A percentile compares a stretch with the other conserved stretches of the same genome.
phyloP scores from a whole-genome alignment of 1,140 invertebrate species.

The Zaprionus lachaisei region DNA sequence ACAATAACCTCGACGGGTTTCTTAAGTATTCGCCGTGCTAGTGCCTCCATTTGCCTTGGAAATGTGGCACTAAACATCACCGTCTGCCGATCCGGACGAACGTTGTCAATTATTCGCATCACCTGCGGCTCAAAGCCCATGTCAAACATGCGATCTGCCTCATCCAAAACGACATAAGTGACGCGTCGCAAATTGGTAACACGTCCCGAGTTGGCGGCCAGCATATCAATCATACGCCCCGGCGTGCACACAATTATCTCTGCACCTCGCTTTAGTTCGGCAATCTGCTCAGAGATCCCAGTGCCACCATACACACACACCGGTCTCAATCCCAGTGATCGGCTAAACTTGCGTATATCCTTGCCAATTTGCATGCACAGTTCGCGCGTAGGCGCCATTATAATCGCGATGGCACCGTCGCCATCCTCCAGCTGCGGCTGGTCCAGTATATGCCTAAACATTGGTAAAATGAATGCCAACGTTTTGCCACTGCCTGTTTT shows the following conservation, averaged over 20 bases:
- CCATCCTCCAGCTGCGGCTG: constrained; percentile 96
- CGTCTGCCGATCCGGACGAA: constrained; percentile 98
- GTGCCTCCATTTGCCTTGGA: constrained; percentile 99
- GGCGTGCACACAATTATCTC: constrained; percentile 99
- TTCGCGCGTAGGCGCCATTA: constrained; percentile 99
- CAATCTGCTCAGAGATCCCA: constrained; percentile 91
- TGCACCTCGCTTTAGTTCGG: constrained; percentile 98
- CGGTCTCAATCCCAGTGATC: constrained; percentile 92
- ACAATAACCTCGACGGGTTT: constrained; percentile 99
- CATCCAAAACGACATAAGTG: constrained; percentile 99
- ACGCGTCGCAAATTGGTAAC: constrained; percentile 98
- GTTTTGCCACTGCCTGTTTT: constrained; percentile 99
- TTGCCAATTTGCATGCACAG: constrained; percentile 99
- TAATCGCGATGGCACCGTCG: constrained; percentile 98
- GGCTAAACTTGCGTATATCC: constrained; percentile 98
- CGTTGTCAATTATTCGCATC: constrained; percentile 98
- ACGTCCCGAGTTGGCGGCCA: constrained; percentile 98
- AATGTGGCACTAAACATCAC: constrained; percentile 99
- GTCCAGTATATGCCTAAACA: constrained; percentile 99
- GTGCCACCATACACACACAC: constrained; percentile 99
- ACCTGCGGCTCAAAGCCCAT: constrained; percentile 99
- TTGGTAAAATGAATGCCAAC: constrained; percentile 98
- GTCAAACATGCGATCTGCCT: constrained; percentile 99
- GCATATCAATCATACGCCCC: constrained; percentile 99
- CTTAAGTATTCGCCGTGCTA: constrained; percentile 96